Percentiles rank a stretch among this genome's conserved stretches.
Conservation (phyloP, 2,888 invertebrate genomes). For the Ptilodon capucinus region DNA sequence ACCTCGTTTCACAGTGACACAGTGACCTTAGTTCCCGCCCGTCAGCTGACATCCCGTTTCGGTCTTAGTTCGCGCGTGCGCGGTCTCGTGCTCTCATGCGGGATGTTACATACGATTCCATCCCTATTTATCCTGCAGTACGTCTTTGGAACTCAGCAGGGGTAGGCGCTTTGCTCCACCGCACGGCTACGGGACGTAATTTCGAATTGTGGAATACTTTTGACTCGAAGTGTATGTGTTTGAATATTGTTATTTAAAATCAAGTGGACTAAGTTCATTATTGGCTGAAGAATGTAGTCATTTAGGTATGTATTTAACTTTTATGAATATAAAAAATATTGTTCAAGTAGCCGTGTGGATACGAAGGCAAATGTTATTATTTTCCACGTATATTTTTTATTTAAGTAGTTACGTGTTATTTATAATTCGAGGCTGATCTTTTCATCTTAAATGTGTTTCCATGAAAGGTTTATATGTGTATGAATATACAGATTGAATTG, state of each 20-base stretch:
- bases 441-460: too few species aligned
- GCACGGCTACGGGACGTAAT: constrained; percentile 23
- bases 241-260: constrained; percentile 14
- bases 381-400: too few species aligned
- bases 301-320: constrained; percentile 19
- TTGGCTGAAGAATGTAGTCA: constrained; percentile 3
- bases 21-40: constrained; percentile 69
- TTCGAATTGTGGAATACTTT: constrained; percentile 29
- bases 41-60: constrained; percentile 70
- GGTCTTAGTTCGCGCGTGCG: constrained; percentile 58
- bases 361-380: too few species aligned
- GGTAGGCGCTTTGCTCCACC: constrained; percentile 37
- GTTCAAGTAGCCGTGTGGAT: too few species aligned
- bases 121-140: constrained; percentile 63
- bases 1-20: constrained; percentile 56
- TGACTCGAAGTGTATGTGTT: constrained; percentile 26
- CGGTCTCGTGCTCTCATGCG: constrained; percentile 47
- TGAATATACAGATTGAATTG: too few species aligned
- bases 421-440: too few species aligned
- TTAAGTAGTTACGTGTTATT: too few species aligned
- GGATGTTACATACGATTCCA: constrained; percentile 55
- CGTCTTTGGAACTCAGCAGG: constrained; percentile 34
- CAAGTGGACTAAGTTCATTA: constrained; percentile 17
- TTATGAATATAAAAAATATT: too few species aligned
- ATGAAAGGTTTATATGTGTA: too few species aligned